A percentile compares a stretch with the other conserved stretches of the same genome.
Conservation (phyloP, 2,113 vertebrate genomes). For the Spea bombifrons region DNA sequence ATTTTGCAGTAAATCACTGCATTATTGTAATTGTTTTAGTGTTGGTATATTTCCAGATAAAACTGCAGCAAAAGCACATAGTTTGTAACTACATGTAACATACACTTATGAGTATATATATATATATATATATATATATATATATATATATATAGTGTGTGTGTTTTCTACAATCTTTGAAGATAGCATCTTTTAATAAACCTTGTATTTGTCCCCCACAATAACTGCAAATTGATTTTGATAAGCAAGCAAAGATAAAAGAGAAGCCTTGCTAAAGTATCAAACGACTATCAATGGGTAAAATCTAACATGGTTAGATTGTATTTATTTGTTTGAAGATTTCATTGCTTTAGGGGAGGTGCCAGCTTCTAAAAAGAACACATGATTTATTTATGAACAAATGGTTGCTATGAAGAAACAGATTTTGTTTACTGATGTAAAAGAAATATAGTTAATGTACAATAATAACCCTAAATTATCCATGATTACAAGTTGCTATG, state of each 20-base stretch:
- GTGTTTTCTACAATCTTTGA: not conserved
- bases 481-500: no score
- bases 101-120: no score
- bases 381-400: not conserved
- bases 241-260: constrained; percentile 10
- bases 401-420: not conserved
- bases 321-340: constrained; percentile 9
- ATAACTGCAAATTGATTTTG: constrained; percentile 6
- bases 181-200: constrained; percentile 20
- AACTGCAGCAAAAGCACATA: no score
- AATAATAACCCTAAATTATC: no score
- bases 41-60: no score
- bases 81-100: no score
- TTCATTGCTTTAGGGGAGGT: constrained; percentile 5
- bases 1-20: no score
- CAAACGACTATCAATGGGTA: not conserved
- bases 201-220: not conserved
- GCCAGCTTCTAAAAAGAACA: not conserved
- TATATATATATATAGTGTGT: no score
- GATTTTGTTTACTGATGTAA: not conserved
- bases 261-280: not conserved
- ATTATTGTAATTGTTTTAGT: no score
- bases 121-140: no score
- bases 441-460: no score
- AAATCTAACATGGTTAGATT: constrained; percentile 6